Conservation (phyloP, 2,797 vertebrate genomes). For the Sebastes elongatus region DNA sequence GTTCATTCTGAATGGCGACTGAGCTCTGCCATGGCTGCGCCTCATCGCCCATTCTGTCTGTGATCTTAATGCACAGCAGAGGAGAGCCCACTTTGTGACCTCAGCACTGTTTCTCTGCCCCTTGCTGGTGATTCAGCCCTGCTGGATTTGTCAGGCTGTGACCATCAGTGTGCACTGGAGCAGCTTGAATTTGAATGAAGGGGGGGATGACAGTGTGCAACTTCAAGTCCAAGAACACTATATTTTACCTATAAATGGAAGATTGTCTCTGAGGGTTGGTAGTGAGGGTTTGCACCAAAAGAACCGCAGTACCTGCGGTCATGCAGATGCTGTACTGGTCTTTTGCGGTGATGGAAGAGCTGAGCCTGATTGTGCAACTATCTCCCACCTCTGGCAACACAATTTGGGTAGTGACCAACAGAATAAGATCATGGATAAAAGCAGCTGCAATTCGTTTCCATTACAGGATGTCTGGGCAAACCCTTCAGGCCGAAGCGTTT, state of each 20-base stretch:
- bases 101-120: not conserved
- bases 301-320: not conserved
- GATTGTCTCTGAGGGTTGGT: not conserved
- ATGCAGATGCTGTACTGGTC: not conserved
- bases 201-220: not conserved
- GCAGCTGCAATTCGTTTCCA: conserved; percentile 11
- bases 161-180: not conserved
- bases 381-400: conserved; percentile 15
- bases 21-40: conserved; percentile 6
- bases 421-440: conserved; percentile 13
- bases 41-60: conserved; percentile 11
- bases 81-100: conserved; percentile 23
- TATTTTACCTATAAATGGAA: not conserved
- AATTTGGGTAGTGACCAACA: conserved; percentile 23
- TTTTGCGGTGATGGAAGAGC: not conserved
- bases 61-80: conserved; percentile 13
- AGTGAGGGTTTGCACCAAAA: not conserved
- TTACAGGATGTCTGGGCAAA: conserved; percentile 11
- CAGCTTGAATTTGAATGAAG: not conserved
- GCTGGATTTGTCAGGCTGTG: conserved; percentile 3
- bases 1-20: conserved; percentile 12
- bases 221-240: not conserved
- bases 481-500: not conserved
- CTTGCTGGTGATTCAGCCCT: not conserved
- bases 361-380: conserved; percentile 5